A percentile compares a stretch with the other conserved stretches of the same genome.
Evolutionary conservation across 2,888 invertebrate genomes (phyloP).

Genomic region (Cylindroiulus punctatus): DNA sequence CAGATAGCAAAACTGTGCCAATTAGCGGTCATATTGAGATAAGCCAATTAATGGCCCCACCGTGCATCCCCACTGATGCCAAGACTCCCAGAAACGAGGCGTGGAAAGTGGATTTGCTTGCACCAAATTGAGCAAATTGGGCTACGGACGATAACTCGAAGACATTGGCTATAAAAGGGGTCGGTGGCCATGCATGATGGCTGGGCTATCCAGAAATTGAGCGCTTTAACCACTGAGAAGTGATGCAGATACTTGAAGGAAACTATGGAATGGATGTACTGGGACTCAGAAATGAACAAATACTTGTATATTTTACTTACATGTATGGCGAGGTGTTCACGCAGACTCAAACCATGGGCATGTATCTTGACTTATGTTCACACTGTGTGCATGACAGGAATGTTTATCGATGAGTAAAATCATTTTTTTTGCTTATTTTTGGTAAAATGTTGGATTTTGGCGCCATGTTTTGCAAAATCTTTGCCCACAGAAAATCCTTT

Average conservation of each 20-base stretch:
- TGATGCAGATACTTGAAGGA: background rate
- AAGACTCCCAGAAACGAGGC: background rate
- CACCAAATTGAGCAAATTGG: conserved; percentile 26
- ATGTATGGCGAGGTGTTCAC: too few relatives aligned
- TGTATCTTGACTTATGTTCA: too few relatives aligned
- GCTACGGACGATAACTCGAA: conserved; percentile 7
- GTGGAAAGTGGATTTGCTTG: background rate
- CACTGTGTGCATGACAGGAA: too few relatives aligned
- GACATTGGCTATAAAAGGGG: background rate
- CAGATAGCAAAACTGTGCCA: background rate
- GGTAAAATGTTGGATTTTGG: too few relatives aligned
- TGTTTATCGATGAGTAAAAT: too few relatives aligned
- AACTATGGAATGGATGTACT: background rate
- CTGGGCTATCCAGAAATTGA: background rate
- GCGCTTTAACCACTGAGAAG: background rate
- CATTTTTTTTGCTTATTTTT: too few relatives aligned
- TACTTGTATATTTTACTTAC: background rate
- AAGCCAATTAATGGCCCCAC: background rate
- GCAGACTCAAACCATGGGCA: too few relatives aligned
- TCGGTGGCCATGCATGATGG: background rate
- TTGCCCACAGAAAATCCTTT: too few relatives aligned
- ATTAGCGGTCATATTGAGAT: conserved; percentile 26
- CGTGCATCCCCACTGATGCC: background rate
- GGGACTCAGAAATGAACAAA: background rate
- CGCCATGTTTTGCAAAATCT: too few relatives aligned